Base-by-base conservation (phyloP, 1,140 invertebrate genomes). In the Pantala flavescens region DNA sequence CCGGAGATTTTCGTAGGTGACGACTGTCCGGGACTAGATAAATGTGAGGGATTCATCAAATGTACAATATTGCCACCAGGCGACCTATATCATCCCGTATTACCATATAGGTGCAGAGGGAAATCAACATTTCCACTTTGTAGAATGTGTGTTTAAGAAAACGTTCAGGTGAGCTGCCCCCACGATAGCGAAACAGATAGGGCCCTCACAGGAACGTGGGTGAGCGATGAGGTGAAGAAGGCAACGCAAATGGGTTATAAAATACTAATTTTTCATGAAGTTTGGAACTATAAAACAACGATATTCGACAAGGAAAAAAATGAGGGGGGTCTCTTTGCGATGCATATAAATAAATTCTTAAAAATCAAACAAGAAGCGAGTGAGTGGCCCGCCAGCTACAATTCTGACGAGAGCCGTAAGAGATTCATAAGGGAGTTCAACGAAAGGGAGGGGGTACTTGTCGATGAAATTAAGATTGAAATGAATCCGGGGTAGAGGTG, bases 181-280 rank as follows among this genome's bases (percentile, higher is more conserved):
- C 82, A 84, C 77, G 76, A 43, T 10, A 76, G 78, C 36, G 76
- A 78, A 11, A 9, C 2, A 5, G 77, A 83, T 71, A 75, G 82
- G 36, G 24, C 74, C 0, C 76, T 85, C 12, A 78, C 71, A 0
- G 83, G 83, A 71, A 82, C 81, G 5, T 84, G 81, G 80, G 79
- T 81, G 0, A 77, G 78, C 12, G 78, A 80, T 23, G 83, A 85
- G 78, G 16, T 84, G 9, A 24, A 74, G 36, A 79, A 81, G 74
- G 83, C 84, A 0, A 24, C 81, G 0, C 72, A 79, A 28, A 76
- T 76, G 72, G 82, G 81, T 0, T 84, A 84, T 71, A 76, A 75
- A 74, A 77, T 85, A 42, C 0, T 81, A 7, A 71, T 80, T 21
- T 77, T 83, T 23, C 78, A 76, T 55, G 81, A 84, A 77, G 79